A percentile compares a stretch with the other conserved stretches of the same genome.
Conservation (phyloP, 2,113 vertebrate genomes). For the Dromas ardeola region DNA sequence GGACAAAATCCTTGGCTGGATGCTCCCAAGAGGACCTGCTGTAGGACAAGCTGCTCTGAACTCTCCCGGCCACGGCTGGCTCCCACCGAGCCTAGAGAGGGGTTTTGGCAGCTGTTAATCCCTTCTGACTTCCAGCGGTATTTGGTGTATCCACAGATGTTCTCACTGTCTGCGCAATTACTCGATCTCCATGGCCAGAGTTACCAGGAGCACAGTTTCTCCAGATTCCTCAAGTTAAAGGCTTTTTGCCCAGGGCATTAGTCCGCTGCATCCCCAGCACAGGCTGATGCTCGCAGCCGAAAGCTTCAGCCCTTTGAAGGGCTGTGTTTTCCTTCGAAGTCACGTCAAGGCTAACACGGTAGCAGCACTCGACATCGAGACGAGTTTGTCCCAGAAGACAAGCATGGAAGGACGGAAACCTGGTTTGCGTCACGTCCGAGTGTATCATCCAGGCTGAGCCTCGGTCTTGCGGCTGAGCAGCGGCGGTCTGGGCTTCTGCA, state of each 20-base stretch:
- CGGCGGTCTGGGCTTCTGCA: accelerated
- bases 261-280: not conserved
- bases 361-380: not conserved
- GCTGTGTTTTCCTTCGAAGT: not conserved
- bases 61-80: not conserved
- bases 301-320: not conserved
- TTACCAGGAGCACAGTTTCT: not conserved
- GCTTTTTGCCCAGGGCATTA: not conserved
- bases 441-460: not conserved
- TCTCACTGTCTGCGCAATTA: not conserved
- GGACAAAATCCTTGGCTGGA: not conserved
- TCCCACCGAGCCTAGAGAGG: not conserved
- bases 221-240: not conserved
- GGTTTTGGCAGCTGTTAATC: not conserved
- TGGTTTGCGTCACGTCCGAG: accelerated
- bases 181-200: not conserved
- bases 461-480: not conserved
- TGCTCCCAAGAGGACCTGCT: not conserved
- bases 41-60: not conserved
- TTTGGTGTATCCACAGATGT: not conserved
- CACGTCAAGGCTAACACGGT: accelerated
- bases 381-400: not conserved
- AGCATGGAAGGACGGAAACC: not conserved
- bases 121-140: not conserved
- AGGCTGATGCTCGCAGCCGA: not conserved